These are phyloP conservation scores for Cuniculus paca DNA, from an alignment of 2,797 vertebrate species.

Conservation along the genomic window DNA sequence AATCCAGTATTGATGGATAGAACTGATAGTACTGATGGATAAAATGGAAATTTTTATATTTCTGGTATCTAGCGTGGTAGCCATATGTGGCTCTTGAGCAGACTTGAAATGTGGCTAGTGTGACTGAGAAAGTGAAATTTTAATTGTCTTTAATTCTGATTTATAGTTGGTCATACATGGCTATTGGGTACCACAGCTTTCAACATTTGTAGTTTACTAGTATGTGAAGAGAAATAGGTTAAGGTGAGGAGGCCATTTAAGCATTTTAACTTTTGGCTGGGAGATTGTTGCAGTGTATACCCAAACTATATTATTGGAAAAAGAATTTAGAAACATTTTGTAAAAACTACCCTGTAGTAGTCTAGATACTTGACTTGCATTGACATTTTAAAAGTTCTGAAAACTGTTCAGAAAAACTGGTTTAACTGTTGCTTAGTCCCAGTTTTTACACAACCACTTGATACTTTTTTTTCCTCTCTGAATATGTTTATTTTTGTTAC, in stretches of 20 bases:
- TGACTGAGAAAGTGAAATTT: slow-evolving; percentile 65
- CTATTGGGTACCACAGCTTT: slow-evolving; percentile 9
- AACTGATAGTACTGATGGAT: slow-evolving; percentile 27
- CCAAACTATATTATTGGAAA: neutral
- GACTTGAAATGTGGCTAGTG: slow-evolving; percentile 52
- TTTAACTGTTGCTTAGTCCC: slow-evolving; percentile 47
- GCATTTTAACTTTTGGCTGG: slow-evolving; percentile 13
- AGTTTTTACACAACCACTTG: slow-evolving; percentile 9
- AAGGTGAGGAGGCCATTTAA: neutral
- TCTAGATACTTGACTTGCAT: neutral
- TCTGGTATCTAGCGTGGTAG: neutral
- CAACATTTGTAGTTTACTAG: slow-evolving; percentile 37
- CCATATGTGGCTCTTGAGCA: neutral
- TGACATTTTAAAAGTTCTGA: slow-evolving; percentile 50
- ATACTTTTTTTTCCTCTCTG: neutral
- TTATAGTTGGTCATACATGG: slow-evolving; percentile 15
- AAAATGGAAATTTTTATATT: neutral
- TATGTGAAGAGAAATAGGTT: slow-evolving; percentile 49
- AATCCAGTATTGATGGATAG: slow-evolving; percentile 12
- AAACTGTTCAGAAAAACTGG: slow-evolving; percentile 17
- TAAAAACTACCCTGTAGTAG: neutral
- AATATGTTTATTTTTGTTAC: slow-evolving; percentile 43
- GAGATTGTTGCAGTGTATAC: slow-evolving; percentile 7
- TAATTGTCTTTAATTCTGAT: slow-evolving; percentile 53
- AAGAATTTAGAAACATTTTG: neutral